Conservation (phyloP, 1,140 invertebrate species). For the Daktulosphaira vitifoliae region DNA sequence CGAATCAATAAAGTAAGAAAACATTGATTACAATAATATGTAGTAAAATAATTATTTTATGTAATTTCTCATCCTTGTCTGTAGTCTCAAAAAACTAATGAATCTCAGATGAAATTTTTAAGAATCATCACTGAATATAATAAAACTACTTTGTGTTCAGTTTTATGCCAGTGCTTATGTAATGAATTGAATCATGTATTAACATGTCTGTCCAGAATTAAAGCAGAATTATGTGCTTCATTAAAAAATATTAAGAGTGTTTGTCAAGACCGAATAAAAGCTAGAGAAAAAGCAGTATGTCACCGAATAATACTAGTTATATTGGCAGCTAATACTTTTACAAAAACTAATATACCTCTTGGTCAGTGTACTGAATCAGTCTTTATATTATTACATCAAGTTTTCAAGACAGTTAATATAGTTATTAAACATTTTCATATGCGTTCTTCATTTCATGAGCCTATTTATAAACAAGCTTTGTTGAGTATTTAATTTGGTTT, state of each 20-base stretch:
- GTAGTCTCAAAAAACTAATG: neutral
- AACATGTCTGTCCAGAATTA: slow-evolving; percentile 1
- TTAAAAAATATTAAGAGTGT: neutral
- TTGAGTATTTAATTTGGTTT: slow-evolving; percentile 7
- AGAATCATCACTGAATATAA: neutral
- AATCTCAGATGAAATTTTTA: neutral
- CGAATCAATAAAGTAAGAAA: slow-evolving; percentile 4
- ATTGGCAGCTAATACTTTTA: neutral
- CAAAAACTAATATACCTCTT: neutral
- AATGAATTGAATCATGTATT: slow-evolving; percentile 1
- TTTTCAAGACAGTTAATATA: neutral
- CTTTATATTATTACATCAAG: slow-evolving; percentile 17
- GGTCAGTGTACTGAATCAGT: slow-evolving; percentile 22
- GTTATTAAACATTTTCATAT: neutral
- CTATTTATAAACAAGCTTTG: slow-evolving; percentile 20
- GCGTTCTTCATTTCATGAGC: neutral
- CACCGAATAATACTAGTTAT: slow-evolving; percentile 9
- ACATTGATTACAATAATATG: too few species aligned
- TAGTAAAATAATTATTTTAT: too few species aligned
- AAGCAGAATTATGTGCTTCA: neutral
- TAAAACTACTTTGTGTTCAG: neutral
- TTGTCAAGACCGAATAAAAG: slow-evolving; percentile 4
- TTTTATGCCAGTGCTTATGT: slow-evolving; percentile 2
- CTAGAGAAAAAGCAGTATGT: slow-evolving; percentile 5
- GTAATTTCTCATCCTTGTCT: too few species aligned